A percentile compares a stretch with the other conserved stretches of the same genome.
phyloP scores from a whole-genome alignment of 1,140 invertebrate species.

The Drosophila nannoptera region DNA sequence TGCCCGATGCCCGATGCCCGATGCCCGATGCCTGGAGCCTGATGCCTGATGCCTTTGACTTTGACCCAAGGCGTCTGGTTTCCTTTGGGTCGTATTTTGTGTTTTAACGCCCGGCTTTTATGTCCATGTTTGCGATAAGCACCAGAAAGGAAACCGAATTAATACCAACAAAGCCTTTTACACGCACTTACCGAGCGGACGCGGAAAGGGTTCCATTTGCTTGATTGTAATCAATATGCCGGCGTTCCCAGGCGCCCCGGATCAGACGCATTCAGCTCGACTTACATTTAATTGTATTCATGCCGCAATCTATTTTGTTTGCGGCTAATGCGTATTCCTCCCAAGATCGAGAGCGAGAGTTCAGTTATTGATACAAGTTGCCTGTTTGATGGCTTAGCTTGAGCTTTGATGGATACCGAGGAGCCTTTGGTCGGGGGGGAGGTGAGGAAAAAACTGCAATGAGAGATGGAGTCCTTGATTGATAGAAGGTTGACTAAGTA shows the following conservation, averaged over 20 bases:
- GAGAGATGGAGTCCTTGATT: no score
- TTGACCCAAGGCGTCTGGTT: conserved; percentile 30
- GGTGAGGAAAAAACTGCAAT: no score
- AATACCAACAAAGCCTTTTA: conserved; percentile 38
- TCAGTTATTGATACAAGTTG: no score
- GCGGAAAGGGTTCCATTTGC: not conserved
- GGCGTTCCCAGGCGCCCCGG: not conserved
- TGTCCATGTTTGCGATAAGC: conserved; percentile 15
- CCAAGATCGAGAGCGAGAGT: no score
- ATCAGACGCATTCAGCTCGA: no score
- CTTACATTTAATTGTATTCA: no score
- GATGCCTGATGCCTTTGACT: conserved; percentile 25
- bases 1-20: conserved; percentile 13
- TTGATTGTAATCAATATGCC: conserved; percentile 13
- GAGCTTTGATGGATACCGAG: no score
- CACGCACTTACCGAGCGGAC: conserved; percentile 21
- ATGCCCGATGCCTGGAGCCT: conserved; percentile 5
- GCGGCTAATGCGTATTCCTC: no score
- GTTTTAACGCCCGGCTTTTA: conserved; percentile 26
- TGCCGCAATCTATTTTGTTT: no score
- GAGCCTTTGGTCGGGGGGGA: no score
- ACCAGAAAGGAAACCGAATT: conserved; percentile 23
- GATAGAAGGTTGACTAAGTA: no score
- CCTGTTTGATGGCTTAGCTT: no score
- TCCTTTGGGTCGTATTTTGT: conserved; percentile 30